Conservation (phyloP, 2,888 invertebrate genomes). For the Orthosia incerta region DNA sequence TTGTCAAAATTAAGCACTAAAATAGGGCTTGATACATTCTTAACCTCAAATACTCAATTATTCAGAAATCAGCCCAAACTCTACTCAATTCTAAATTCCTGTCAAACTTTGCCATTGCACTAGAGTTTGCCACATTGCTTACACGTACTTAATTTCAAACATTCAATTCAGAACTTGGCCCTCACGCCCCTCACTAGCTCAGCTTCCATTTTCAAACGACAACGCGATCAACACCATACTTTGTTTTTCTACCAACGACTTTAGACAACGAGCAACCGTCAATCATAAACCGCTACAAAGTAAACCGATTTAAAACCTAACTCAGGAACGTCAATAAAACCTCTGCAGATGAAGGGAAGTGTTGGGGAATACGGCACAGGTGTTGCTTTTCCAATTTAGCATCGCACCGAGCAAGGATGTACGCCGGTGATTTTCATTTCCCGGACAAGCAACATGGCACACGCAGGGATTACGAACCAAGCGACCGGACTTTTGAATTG, state of each 20-base stretch:
- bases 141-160: too few species aligned
- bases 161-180: too few species aligned
- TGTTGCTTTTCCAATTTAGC: constrained; percentile 83
- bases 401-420: constrained; percentile 74
- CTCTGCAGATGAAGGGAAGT: constrained; percentile 62
- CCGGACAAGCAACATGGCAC: constrained; percentile 66
- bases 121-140: too few species aligned
- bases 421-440: constrained; percentile 77
- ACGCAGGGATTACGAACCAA: constrained; percentile 61
- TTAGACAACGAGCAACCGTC: constrained; percentile 39
- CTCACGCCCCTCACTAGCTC: not conserved
- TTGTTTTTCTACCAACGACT: constrained; percentile 25
- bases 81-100: too few species aligned
- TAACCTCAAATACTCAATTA: too few species aligned
- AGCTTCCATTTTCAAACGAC: not conserved
- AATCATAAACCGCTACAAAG: constrained; percentile 53
- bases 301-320: constrained; percentile 58
- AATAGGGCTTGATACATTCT: too few species aligned
- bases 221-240: not conserved
- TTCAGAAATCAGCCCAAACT: too few species aligned
- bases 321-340: constrained; percentile 59
- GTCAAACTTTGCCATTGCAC: too few species aligned
- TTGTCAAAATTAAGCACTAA: too few species aligned
- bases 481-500: constrained; percentile 68
- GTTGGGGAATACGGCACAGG: constrained; percentile 77